These are phyloP conservation scores for Tragelaphus buxtoni DNA, from an alignment of 2,113 vertebrate species.

Conservation along the genomic window DNA sequence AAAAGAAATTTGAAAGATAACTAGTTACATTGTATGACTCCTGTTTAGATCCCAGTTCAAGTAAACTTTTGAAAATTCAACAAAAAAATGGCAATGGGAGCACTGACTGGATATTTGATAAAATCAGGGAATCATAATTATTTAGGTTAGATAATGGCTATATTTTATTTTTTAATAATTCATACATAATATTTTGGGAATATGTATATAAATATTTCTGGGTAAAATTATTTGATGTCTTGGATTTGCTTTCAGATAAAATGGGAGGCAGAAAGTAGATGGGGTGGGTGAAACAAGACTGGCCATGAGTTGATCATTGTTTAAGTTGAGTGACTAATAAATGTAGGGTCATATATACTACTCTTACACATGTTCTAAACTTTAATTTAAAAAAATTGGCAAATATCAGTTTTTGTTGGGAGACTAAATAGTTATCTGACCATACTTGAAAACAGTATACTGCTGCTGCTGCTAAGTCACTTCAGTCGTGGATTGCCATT, in stretches of 20 bases:
- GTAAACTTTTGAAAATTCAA: constrained; percentile 1
- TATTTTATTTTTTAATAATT: background rate
- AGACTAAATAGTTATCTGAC: background rate
- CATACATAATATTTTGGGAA: background rate
- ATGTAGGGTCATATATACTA: background rate
- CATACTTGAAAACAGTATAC: background rate
- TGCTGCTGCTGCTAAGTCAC: no score
- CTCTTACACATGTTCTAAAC: background rate
- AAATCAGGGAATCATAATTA: background rate
- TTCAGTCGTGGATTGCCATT: no score
- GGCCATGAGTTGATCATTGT: background rate
- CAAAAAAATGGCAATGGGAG: background rate
- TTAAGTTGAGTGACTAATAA: background rate
- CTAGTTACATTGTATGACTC: background rate
- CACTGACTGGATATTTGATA: background rate
- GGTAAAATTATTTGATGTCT: background rate
- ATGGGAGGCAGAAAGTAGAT: background rate
- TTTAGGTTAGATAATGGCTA: background rate
- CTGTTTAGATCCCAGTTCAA: constrained; percentile 7
- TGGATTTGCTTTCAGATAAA: constrained; percentile 23
- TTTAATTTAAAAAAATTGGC: background rate
- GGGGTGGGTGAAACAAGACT: background rate
- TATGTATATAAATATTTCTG: background rate
- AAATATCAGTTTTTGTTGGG: background rate
- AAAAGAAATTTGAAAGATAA: constrained; percentile 20